phyloP scores from a whole-genome alignment of 2,797 vertebrate genomes.

The Myripristis jacobus region DNA sequence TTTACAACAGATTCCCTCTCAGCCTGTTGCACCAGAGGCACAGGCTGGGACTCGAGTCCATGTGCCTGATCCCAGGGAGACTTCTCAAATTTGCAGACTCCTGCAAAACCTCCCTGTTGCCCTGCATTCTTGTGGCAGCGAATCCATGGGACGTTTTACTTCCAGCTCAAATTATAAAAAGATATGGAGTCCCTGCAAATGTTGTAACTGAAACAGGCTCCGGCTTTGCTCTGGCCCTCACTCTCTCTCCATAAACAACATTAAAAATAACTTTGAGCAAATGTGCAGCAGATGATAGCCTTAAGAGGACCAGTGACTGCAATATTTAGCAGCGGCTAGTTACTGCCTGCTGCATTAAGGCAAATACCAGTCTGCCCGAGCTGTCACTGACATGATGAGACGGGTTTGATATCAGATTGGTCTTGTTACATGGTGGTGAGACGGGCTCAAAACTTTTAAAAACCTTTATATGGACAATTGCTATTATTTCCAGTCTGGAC shows the following conservation, averaged over 20 bases:
- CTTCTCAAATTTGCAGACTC: constrained; percentile 38
- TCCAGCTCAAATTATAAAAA: constrained; percentile 50
- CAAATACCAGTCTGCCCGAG: background rate
- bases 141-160: constrained; percentile 42
- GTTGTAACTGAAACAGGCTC: constrained; percentile 12
- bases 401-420: constrained; percentile 6
- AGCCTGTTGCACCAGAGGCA: constrained; percentile 25
- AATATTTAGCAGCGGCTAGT: constrained; percentile 14
- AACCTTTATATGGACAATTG: no score
- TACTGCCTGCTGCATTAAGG: background rate
- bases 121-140: constrained; percentile 69
- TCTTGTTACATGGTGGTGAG: background rate
- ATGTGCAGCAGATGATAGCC: constrained; percentile 49
- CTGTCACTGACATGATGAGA: background rate
- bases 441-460: background rate
- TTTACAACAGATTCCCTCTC: constrained; percentile 55
- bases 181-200: constrained; percentile 11
- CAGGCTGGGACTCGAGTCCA: constrained; percentile 21
- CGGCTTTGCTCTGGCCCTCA: background rate
- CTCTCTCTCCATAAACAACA: constrained; percentile 41
- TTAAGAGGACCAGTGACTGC: background rate
- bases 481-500: no score
- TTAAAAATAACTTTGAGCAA: constrained; percentile 67
- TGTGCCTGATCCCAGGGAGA: constrained; percentile 10
- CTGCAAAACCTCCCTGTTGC: constrained; percentile 29